These are phyloP conservation scores for Osedax frankpressi DNA, from an alignment of 2,888 invertebrate genomes.

Conservation along the genomic window DNA sequence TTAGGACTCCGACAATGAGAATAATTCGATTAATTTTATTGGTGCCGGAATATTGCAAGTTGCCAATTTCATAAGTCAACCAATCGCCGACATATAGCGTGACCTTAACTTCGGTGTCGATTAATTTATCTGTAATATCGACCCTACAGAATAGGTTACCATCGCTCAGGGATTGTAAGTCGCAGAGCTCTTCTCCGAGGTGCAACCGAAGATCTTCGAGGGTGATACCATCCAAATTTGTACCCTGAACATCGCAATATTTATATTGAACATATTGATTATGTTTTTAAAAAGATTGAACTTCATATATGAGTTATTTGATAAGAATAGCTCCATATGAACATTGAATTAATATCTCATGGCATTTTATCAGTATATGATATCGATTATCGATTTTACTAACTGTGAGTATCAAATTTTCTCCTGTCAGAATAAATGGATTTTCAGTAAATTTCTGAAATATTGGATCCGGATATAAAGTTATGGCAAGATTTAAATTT, in stretches of 20 bases:
- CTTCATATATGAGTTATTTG: no score
- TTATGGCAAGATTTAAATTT: slow-evolving; percentile 63
- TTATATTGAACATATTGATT: no score
- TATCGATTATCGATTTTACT: background rate
- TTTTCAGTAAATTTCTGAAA: slow-evolving; percentile 63
- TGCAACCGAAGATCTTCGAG: slow-evolving; percentile 72
- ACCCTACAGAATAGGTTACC: slow-evolving; percentile 72
- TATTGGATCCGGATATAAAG: slow-evolving; percentile 58
- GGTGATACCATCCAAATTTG: no score
- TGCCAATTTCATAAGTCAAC: background rate
- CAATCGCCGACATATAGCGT: background rate
- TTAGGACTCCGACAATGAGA: background rate
- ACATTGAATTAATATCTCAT: no score
- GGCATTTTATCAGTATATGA: no score
- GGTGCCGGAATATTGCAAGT: background rate
- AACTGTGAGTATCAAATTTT: slow-evolving; percentile 6
- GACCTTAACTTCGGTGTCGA: background rate
- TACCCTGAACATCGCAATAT: no score
- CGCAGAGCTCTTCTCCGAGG: slow-evolving; percentile 76
- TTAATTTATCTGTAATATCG: background rate
- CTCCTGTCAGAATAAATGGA: slow-evolving; percentile 52
- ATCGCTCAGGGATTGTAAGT: slow-evolving; percentile 81
- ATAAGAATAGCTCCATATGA: no score
- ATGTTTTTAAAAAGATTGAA: no score
- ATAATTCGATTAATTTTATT: background rate